Conservation (phyloP, 92 coral and sea anemone genomes). For the Parazoanthus atlanticus region DNA sequence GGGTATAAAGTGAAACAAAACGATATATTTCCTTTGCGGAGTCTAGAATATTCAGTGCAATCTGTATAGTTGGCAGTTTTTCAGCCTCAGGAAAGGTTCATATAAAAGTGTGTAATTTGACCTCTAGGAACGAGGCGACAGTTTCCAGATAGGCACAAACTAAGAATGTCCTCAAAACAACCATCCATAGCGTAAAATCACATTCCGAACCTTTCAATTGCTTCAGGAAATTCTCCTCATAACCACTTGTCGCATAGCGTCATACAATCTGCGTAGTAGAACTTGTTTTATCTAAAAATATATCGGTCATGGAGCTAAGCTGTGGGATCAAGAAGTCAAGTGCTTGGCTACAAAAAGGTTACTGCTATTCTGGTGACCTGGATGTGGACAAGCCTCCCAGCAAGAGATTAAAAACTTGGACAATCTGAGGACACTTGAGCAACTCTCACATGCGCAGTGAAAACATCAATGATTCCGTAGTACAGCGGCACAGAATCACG, state of each 20-base stretch:
- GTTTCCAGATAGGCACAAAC: too few relatives aligned
- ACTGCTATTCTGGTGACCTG: neutral
- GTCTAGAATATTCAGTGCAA: too few relatives aligned
- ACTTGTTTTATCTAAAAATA: neutral
- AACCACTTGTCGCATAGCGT: neutral
- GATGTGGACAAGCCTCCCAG: neutral
- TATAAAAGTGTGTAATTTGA: too few relatives aligned
- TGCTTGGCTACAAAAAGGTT: neutral
- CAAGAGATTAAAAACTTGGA: neutral
- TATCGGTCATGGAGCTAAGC: neutral
- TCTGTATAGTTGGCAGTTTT: too few relatives aligned
- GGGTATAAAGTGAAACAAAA: too few relatives aligned
- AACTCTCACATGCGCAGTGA: neutral
- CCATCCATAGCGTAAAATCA: too few relatives aligned
- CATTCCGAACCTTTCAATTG: neutral
- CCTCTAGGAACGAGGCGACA: too few relatives aligned
- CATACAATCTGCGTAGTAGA: too few relatives aligned
- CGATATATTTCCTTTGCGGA: too few relatives aligned
- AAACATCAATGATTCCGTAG: neutral
- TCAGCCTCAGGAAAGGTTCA: too few relatives aligned
- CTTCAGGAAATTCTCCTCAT: neutral
- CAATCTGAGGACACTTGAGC: neutral
- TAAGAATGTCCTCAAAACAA: too few relatives aligned
- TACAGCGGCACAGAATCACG: neutral
- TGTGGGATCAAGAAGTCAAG: neutral